Evolutionary conservation across 2,888 invertebrate species (phyloP).

Genomic region (Pseudanteris insignis): DNA sequence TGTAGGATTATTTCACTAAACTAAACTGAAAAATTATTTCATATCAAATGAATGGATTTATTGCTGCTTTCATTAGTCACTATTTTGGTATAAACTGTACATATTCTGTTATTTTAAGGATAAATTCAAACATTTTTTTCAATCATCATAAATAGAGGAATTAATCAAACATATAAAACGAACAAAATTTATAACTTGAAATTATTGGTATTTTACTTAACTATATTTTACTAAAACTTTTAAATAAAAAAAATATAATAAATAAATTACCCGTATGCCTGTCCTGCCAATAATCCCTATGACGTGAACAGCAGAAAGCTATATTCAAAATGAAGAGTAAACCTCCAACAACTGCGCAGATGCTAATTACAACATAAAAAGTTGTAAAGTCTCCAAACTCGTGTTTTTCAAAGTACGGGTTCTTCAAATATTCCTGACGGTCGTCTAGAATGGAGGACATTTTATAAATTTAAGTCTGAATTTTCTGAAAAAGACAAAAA

Average conservation of each 20-base stretch:
- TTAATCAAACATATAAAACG: neutral
- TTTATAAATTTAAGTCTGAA: conserved; percentile 58
- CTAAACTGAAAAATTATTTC: too few relatives aligned
- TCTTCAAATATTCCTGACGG: conserved; percentile 71
- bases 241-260: too few relatives aligned
- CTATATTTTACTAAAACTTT: too few relatives aligned
- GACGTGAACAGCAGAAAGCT: conserved; percentile 81
- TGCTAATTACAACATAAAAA: conserved; percentile 83
- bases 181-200: too few relatives aligned
- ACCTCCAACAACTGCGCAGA: conserved; percentile 78
- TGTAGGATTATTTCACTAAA: too few relatives aligned
- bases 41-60: too few relatives aligned
- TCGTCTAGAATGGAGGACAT: conserved; percentile 74
- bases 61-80: too few relatives aligned
- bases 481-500: conserved; percentile 57
- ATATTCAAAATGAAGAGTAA: conserved; percentile 80
- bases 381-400: conserved; percentile 81
- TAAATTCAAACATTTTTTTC: too few relatives aligned
- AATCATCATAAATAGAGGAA: neutral
- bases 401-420: conserved; percentile 71
- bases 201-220: too few relatives aligned
- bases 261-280: conserved; percentile 79
- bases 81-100: too few relatives aligned
- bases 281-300: conserved; percentile 84
- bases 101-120: too few relatives aligned